Base-by-base conservation (phyloP, 2,797 vertebrate genomes). In the Pseudopleuronectes americanus region DNA sequence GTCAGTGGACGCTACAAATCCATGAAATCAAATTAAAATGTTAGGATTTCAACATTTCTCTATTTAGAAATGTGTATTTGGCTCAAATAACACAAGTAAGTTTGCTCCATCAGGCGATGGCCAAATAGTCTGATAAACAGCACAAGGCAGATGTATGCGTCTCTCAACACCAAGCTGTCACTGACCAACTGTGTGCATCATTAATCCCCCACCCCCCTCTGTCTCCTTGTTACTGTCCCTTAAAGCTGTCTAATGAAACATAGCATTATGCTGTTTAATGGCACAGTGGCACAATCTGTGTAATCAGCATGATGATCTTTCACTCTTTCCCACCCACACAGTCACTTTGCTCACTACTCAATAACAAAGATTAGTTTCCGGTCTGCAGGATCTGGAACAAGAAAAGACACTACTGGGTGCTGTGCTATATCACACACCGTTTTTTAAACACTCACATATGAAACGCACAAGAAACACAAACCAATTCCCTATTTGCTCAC, bases 21-120 rank as follows among this genome's bases (percentile, higher is more conserved):
- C 24, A 10, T 66, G 48, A 63, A 66, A 73, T 79, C 68, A 33
- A 63, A 64, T 74, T 36, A 60, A 54, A 70, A 6, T 10, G 22
- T 58, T 26, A 41, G 3, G 22, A 24, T n/a, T 59, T 38, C 23
- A 5, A 17, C 13, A 41, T 41, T 49, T 41, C 7, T n/a, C 33
- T 52, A 1, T 8, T 17, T 38, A 38, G 14, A 57, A 66, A 57
- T 12, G 56, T 74, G 48, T 49, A 57, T 47, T 63, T 19, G 17
- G 22, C 9, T 64, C 26, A 48, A 67, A 54, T 55, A 54, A 55
- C 17, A 53, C 14, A 9, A 22, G 21, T 59, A 16, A 19, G 48
- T 61, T 56, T 65, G 33, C 33, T 47, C 16, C 60, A 56, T 57
- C 21, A 26, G 47, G 23, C 14, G n/a, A 8, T 38, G 31, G 16